Evolutionary conservation across 2,888 invertebrate species (phyloP).

Genomic region (Acleris literana): DNA sequence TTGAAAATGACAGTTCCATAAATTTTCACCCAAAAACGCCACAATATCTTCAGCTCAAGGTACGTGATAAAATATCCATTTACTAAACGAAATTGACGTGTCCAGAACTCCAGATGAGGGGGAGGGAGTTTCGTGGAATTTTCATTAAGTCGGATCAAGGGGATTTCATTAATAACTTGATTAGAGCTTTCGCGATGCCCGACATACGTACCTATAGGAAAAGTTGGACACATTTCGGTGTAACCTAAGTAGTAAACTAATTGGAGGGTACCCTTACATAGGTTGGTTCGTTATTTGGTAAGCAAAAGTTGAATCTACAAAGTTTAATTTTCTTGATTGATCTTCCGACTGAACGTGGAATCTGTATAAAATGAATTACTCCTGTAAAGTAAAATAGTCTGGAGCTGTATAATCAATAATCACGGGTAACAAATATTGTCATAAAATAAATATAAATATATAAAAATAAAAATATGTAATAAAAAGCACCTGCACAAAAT

Average conservation of each 20-base stretch:
- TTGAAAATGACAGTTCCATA: neutral
- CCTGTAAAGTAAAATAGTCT: too few relatives aligned
- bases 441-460: too few relatives aligned
- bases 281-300: too few relatives aligned
- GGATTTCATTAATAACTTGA: conserved; percentile 50
- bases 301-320: too few relatives aligned
- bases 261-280: too few relatives aligned
- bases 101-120: conserved; percentile 29
- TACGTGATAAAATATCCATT: conserved; percentile 39
- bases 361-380: too few relatives aligned
- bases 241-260: neutral
- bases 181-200: conserved; percentile 40
- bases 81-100: conserved; percentile 38
- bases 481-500: too few relatives aligned
- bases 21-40: neutral
- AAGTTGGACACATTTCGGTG: neutral
- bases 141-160: conserved; percentile 47
- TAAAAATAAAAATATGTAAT: too few relatives aligned
- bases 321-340: too few relatives aligned
- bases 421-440: too few relatives aligned
- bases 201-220: neutral
- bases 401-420: too few relatives aligned
- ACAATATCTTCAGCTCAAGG: conserved; percentile 33
- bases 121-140: conserved; percentile 44
- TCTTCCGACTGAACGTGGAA: too few relatives aligned